phyloP scores from a whole-genome alignment of 2,888 invertebrate species.

The Resseliella maxima region DNA sequence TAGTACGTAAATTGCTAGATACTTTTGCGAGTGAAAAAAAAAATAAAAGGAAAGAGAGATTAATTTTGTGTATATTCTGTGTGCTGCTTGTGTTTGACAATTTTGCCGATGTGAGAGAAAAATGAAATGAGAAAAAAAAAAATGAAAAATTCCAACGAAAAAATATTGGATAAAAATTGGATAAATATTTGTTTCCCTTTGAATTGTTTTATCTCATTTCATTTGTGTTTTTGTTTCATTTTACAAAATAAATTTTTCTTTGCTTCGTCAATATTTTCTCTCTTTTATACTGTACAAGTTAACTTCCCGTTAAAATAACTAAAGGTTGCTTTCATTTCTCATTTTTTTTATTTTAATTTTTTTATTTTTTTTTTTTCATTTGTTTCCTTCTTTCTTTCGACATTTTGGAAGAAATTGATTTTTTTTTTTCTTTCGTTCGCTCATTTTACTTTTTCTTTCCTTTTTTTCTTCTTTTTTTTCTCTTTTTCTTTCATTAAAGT shows the following conservation, averaged over 20 bases:
- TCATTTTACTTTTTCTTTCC: background rate
- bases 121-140: background rate
- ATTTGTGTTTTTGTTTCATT: background rate
- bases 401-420: slow-evolving; percentile 16
- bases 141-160: background rate
- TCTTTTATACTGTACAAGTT: background rate
- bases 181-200: no score
- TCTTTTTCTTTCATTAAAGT: background rate
- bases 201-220: background rate
- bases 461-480: background rate
- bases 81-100: no score
- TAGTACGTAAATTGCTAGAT: no score
- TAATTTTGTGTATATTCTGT: background rate
- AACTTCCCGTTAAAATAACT: slow-evolving; percentile 7
- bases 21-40: no score
- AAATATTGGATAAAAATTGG: no score
- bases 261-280: background rate
- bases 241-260: slow-evolving; percentile 28
- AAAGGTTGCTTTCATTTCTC: background rate
- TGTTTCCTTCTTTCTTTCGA: no score
- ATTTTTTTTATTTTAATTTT: background rate
- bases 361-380: background rate
- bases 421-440: background rate
- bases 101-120: no score
- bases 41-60: background rate